Evolutionary conservation across 2,888 invertebrate genomes (phyloP).

Genomic region (Drosophila kambysellisi): DNA sequence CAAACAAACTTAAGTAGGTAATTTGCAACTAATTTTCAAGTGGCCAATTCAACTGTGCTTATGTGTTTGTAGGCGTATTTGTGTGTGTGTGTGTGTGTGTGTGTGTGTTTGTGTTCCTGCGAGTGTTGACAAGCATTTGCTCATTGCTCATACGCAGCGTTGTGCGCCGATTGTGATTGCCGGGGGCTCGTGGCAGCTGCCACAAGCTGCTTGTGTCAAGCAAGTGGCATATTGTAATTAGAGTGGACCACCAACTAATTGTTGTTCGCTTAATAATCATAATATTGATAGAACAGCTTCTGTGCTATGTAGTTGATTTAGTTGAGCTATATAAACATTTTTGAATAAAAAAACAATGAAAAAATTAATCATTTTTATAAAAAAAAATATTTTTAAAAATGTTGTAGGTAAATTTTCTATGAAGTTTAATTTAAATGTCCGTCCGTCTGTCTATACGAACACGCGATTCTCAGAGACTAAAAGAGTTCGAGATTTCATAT

Average conservation of each 20-base stretch:
- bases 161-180: constrained; percentile 23
- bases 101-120: not conserved
- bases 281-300: constrained; percentile 12
- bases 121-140: constrained; percentile 36
- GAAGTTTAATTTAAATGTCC: not conserved
- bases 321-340: not conserved
- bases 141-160: constrained; percentile 61
- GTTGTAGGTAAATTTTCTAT: not conserved
- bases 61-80: not conserved
- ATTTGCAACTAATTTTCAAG: constrained; percentile 80
- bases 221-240: constrained; percentile 50
- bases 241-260: constrained; percentile 9
- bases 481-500: too few relatives aligned
- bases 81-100: not conserved
- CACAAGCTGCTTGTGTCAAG: constrained; percentile 11
- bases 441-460: too few relatives aligned
- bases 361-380: not conserved
- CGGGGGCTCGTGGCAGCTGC: constrained; percentile 7
- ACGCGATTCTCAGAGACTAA: too few relatives aligned
- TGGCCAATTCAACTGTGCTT: constrained; percentile 55
- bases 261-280: constrained; percentile 4
- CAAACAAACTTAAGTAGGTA: constrained; percentile 80
- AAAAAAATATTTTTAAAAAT: not conserved
- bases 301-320: not conserved
- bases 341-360: not conserved